A percentile compares a stretch with the other conserved stretches of the same genome.
These are phyloP conservation scores for Heteractis magnifica DNA, from an alignment of 92 coral and sea anemone species.

Conservation along the genomic window DNA sequence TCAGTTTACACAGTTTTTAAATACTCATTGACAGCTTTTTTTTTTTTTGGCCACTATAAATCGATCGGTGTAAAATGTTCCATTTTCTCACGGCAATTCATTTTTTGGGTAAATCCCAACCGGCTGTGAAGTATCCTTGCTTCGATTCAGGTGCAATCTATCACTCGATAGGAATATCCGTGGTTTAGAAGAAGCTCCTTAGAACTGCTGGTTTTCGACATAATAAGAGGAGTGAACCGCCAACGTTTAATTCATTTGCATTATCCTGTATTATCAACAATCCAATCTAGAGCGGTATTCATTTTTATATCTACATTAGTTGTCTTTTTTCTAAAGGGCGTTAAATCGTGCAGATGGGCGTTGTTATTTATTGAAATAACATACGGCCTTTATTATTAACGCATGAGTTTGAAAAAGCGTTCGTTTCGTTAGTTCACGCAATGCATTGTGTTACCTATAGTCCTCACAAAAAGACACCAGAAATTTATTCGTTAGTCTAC, in stretches of 20 bases:
- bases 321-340: too few relatives aligned
- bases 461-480: not conserved
- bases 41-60: not conserved
- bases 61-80: not conserved
- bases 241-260: too few relatives aligned
- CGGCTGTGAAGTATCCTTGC: not conserved
- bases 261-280: too few relatives aligned
- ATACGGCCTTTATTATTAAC: not conserved
- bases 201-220: too few relatives aligned
- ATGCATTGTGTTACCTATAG: not conserved
- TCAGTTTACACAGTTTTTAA: not conserved
- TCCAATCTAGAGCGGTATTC: too few relatives aligned
- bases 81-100: not conserved
- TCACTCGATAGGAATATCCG: too few relatives aligned
- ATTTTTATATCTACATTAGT: too few relatives aligned
- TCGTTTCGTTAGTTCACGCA: not conserved
- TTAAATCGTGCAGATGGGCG: too few relatives aligned
- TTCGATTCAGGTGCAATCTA: too few relatives aligned
- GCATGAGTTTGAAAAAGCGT: not conserved
- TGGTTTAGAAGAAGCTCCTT: too few relatives aligned
- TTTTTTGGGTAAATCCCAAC: not conserved
- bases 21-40: not conserved
- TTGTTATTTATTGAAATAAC: not conserved
- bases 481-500: too few relatives aligned
- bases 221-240: too few relatives aligned